phyloP scores from a whole-genome alignment of 2,888 invertebrate species.

The Caenorhabditis japonica region DNA sequence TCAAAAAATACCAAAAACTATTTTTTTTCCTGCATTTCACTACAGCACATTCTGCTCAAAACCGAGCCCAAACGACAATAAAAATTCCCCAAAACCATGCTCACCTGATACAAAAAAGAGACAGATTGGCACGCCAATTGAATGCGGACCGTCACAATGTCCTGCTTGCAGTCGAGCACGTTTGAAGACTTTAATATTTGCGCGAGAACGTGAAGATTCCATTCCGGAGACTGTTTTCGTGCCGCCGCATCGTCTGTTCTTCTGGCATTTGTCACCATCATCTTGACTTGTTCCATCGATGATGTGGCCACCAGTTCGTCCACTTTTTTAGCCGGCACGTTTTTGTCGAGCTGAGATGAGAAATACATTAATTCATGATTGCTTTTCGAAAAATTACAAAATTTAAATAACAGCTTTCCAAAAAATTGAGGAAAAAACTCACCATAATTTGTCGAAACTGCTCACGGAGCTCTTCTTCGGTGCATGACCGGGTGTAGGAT shows the following conservation, averaged over 20 bases:
- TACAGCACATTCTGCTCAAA: too few relatives aligned
- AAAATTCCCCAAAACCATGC: too few relatives aligned
- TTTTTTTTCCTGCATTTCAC: too few relatives aligned
- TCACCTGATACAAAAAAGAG: conserved; percentile 37
- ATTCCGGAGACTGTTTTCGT: conserved; percentile 31
- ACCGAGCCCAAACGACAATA: too few relatives aligned
- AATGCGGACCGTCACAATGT: conserved; percentile 35
- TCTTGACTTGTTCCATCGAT: conserved; percentile 15
- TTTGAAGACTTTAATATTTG: conserved; percentile 33
- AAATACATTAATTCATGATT: background rate
- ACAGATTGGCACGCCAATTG: conserved; percentile 45
- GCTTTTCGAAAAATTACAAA: background rate
- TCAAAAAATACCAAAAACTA: too few relatives aligned
- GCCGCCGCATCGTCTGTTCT: conserved; percentile 34
- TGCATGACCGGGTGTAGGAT: background rate
- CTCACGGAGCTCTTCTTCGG: conserved; percentile 30
- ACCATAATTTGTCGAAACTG: conserved; percentile 41
- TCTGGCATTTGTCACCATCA: conserved; percentile 36
- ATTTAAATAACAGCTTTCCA: background rate
- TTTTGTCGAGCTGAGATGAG: conserved; percentile 33
- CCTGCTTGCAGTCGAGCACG: conserved; percentile 41
- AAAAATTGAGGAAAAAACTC: background rate
- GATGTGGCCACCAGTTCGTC: conserved; percentile 22
- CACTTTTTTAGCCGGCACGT: conserved; percentile 7
- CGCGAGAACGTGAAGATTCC: conserved; percentile 9